Base-by-base conservation (phyloP, 2,797 vertebrate species). In the Lagorchestes hirsutus region DNA sequence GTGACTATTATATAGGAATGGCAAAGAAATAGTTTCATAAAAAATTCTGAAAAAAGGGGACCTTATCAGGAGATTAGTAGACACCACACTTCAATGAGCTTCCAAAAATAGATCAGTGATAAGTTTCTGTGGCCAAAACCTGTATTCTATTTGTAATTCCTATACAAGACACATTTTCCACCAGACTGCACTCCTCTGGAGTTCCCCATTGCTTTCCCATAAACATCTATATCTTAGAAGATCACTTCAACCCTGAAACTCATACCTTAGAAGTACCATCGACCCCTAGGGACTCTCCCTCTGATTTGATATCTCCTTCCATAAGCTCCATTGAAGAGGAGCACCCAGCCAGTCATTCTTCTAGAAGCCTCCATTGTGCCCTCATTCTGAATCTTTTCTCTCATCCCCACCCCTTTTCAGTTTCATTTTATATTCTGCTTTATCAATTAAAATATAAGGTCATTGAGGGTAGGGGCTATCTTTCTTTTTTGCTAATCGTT, bases 1-100 rank as follows among this genome's bases (percentile, higher is more conserved):
- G 91, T 1, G 3, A 58, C 57, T 0, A 58, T 1, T 91, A 74
- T 40, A 74, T 74, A 74, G 0, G 14, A 67, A 67, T 74, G n/a
- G 50, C 92, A 90, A 96, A 96, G 54, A 92, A 93, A 94, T 59
- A 90, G 12, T 1, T 62, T 87, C 87, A 92, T 95, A 31, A 94
- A 95, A 40, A 2, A 29, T 95, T 90, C 91, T 10, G 5, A 3
- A 54, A 31, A 1, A 9, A 94, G 90, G 93, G 50, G 90, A 58
- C 5, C 90, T 95, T 93, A 14, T 93, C 74, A 62, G 95, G 34
- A 54, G 24, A 54, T 95, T 91, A 93, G 8, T 50, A 67, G 0
- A 40, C 82, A 13, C 16, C 8, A 62, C 74, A 54, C 14, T 29
- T 62, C 90, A 94, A 29, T 74, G 58, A 54, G 91, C 95, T 92